A percentile compares a stretch with the other conserved stretches of the same genome.
Conservation (phyloP, 2,113 vertebrate species). For the Psophia crepitans region DNA sequence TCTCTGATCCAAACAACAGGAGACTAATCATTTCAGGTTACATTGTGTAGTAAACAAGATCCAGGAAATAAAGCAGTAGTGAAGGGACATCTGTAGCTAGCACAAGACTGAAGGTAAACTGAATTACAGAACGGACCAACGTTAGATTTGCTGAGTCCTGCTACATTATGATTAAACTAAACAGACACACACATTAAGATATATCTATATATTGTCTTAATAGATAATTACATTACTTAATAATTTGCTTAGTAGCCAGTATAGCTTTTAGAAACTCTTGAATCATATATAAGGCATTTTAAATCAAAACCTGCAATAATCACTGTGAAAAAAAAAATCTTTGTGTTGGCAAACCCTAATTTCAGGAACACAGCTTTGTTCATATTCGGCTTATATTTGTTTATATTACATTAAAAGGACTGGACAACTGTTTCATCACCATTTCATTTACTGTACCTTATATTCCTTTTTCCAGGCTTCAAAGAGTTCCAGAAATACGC, state of each 20-base stretch:
- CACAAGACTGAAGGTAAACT: background rate
- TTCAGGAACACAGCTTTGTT: background rate
- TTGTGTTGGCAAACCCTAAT: background rate
- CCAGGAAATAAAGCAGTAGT: background rate
- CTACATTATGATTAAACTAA: background rate
- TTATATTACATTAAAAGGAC: background rate
- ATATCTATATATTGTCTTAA: background rate
- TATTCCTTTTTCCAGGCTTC: conserved; percentile 98
- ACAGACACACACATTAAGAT: background rate
- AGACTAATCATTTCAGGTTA: background rate
- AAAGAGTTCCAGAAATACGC: conserved; percentile 90
- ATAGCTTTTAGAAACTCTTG: background rate
- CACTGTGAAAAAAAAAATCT: background rate
- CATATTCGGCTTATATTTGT: background rate
- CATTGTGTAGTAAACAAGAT: background rate
- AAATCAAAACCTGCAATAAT: background rate
- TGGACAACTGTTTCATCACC: background rate
- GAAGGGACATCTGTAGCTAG: background rate
- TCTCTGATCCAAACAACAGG: background rate
- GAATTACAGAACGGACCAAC: background rate
- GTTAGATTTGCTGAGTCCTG: background rate
- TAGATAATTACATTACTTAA: background rate
- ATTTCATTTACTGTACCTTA: conserved; percentile 78
- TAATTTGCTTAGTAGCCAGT: background rate
- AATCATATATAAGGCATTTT: background rate